Evolutionary conservation across 2,797 vertebrate genomes (phyloP).

Genomic region (Avahi laniger): DNA sequence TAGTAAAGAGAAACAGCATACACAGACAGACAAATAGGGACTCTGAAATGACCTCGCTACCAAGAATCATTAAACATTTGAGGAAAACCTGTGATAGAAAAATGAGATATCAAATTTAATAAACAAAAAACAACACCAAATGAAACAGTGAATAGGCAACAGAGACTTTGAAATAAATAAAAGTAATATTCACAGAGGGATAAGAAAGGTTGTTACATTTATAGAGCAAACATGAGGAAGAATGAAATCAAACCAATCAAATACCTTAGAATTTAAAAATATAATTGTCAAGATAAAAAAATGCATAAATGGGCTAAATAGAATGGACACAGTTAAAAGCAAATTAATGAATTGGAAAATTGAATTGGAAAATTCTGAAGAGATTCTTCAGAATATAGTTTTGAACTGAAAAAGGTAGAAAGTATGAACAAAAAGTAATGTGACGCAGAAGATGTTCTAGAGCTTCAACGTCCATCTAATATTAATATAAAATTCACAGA

Average conservation of each 20-base stretch:
- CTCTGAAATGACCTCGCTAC: background rate
- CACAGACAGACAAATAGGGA: background rate
- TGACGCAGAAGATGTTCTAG: background rate
- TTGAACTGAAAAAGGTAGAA: background rate
- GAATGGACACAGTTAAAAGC: background rate
- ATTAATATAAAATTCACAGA: background rate
- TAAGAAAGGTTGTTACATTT: background rate
- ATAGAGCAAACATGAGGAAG: background rate
- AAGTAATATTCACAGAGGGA: background rate
- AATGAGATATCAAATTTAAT: background rate
- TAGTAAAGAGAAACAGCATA: background rate
- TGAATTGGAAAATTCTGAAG: too few species aligned
- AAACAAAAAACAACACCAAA: background rate
- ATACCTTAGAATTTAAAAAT: slow-evolving; percentile 19
- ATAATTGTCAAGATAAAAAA: background rate
- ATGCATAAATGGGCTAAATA: background rate
- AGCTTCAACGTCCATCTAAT: background rate
- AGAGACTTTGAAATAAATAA: slow-evolving; percentile 38
- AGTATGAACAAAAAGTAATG: background rate
- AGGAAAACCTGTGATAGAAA: background rate
- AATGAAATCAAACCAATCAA: background rate
- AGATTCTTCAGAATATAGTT: background rate
- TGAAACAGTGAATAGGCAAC: background rate
- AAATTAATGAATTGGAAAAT: slow-evolving; percentile 14
- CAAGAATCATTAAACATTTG: background rate